Conservation (phyloP, 2,888 invertebrate species). For the Neoitamus cyanurus region DNA sequence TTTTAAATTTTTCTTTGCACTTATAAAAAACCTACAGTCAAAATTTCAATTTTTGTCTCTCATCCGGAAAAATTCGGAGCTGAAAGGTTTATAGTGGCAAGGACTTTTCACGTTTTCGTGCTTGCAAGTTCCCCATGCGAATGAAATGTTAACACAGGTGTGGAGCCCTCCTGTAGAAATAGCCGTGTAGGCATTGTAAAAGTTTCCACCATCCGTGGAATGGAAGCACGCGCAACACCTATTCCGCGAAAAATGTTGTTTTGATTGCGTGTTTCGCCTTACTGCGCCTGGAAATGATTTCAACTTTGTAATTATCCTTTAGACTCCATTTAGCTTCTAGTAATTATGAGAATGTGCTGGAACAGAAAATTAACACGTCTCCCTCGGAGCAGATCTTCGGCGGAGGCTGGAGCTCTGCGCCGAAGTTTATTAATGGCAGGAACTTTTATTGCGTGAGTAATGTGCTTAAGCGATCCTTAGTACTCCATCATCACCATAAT, state of each 20-base stretch:
- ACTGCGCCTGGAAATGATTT: neutral
- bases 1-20: no score
- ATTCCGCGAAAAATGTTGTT: neutral
- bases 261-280: neutral
- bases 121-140: neutral
- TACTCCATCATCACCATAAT: constrained; percentile 38
- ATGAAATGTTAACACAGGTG: neutral
- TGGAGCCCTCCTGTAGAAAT: neutral
- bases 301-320: constrained; percentile 1
- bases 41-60: neutral
- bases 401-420: neutral
- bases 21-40: no score
- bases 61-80: neutral
- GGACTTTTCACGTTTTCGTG: neutral
- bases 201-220: neutral
- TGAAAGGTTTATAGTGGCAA: neutral
- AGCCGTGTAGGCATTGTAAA: neutral
- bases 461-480: constrained; percentile 30
- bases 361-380: neutral
- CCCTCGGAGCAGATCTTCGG: neutral
- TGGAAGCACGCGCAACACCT: neutral
- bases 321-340: neutral
- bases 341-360: neutral
- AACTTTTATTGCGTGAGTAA: constrained; percentile 17
- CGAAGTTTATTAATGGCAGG: constrained; percentile 24